Evolutionary conservation across 2,888 invertebrate genomes (phyloP).

Genomic region (Rhaphigaster nebulosa): DNA sequence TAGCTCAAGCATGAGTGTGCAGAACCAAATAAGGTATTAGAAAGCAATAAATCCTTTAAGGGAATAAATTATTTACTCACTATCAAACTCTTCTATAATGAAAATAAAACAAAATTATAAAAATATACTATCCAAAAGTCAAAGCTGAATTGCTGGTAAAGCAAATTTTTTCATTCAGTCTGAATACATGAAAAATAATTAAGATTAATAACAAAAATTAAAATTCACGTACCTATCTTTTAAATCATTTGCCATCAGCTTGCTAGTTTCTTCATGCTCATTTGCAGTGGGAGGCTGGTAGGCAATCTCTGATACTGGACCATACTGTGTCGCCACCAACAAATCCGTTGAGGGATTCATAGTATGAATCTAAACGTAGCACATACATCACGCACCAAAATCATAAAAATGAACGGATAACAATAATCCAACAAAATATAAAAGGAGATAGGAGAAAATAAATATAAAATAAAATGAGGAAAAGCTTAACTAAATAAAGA

Average conservation of each 20-base stretch:
- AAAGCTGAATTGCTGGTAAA: not conserved
- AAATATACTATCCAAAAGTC: not conserved
- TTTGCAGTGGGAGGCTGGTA: slow-evolving; percentile 74
- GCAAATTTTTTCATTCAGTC: not conserved
- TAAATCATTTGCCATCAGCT: slow-evolving; percentile 79
- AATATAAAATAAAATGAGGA: slow-evolving; percentile 26
- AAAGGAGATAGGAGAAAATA: slow-evolving; percentile 46
- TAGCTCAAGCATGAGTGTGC: not conserved
- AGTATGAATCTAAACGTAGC: slow-evolving; percentile 71
- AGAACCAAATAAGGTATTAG: not conserved
- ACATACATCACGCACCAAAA: slow-evolving; percentile 64
- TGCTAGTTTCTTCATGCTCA: slow-evolving; percentile 79
- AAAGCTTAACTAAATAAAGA: slow-evolving; percentile 1
- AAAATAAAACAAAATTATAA: not conserved
- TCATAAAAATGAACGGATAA: slow-evolving; percentile 58
- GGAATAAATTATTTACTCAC: not conserved
- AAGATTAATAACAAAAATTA: slow-evolving; percentile 46
- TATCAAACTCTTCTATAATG: not conserved
- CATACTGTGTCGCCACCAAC: slow-evolving; percentile 80
- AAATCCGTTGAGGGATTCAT: slow-evolving; percentile 84
- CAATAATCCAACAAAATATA: slow-evolving; percentile 25
- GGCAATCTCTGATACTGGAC: slow-evolving; percentile 79
- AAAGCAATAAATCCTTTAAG: not conserved
- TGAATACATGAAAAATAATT: slow-evolving; percentile 7
- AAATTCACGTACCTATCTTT: slow-evolving; percentile 76